Conservation (phyloP, 1,140 invertebrate species). For the Proales similis region DNA sequence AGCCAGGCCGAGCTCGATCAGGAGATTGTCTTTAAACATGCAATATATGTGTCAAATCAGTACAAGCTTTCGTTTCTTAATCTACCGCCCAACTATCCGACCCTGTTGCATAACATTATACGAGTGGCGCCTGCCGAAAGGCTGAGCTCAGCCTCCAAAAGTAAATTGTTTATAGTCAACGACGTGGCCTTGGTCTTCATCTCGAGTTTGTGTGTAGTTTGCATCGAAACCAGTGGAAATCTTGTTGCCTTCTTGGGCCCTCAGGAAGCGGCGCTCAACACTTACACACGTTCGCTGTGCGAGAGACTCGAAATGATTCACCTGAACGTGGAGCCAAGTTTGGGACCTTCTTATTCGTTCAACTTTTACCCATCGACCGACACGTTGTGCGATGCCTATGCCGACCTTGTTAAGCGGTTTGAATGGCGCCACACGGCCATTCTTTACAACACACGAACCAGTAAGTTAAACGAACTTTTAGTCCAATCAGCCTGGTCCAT, state of each 20-base stretch:
- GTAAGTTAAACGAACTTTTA: too few relatives aligned
- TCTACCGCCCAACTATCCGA: constrained; percentile 13
- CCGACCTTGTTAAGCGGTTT: constrained; percentile 31
- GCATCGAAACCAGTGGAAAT: constrained; percentile 27
- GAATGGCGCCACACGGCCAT: constrained; percentile 32
- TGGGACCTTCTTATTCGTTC: constrained; percentile 14
- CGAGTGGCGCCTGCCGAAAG: neutral
- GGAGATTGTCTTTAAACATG: constrained; percentile 35
- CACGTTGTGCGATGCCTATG: constrained; percentile 20
- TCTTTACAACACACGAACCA: constrained; percentile 23
- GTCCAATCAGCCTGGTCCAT: too few relatives aligned
- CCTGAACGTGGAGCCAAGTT: constrained; percentile 28
- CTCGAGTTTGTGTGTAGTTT: neutral
- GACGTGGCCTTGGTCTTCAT: neutral
- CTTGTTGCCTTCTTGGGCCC: constrained; percentile 22
- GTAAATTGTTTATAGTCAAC: neutral
- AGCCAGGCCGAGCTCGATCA: constrained; percentile 3
- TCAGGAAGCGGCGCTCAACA: neutral
- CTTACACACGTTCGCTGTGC: constrained; percentile 9
- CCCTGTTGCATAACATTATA: constrained; percentile 23
- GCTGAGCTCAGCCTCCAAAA: constrained; percentile 13
- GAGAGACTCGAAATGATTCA: constrained; percentile 32
- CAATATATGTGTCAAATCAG: constrained; percentile 22
- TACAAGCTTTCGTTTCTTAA: constrained; percentile 3
- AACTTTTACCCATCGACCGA: constrained; percentile 27